Conservation (phyloP, 2,888 invertebrate genomes). For the Hybos culiciformis region DNA sequence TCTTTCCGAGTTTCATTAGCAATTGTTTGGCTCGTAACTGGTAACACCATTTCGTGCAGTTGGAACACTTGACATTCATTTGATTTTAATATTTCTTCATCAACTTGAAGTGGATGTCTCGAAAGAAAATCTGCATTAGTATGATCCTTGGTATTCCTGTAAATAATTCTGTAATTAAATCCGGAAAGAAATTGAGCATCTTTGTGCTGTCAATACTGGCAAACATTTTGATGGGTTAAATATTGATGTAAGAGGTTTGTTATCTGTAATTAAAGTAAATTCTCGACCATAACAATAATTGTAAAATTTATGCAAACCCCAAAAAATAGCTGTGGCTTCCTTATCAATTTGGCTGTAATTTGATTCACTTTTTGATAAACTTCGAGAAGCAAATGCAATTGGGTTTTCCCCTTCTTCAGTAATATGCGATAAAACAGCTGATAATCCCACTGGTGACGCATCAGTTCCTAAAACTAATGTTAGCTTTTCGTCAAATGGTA, state of each 20-base stretch:
- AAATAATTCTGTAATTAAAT: slow-evolving; percentile 13
- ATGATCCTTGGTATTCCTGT: slow-evolving; percentile 10
- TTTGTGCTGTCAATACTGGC: slow-evolving; percentile 11
- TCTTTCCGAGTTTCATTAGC: not conserved
- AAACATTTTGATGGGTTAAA: slow-evolving; percentile 13
- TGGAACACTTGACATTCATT: not conserved
- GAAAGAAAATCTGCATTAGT: slow-evolving; percentile 9
- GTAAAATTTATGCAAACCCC: slow-evolving; percentile 10
- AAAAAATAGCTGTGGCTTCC: slow-evolving; percentile 13
- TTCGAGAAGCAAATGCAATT: slow-evolving; percentile 14
- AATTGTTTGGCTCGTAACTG: not conserved
- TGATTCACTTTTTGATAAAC: slow-evolving; percentile 11
- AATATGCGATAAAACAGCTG: slow-evolving; percentile 13
- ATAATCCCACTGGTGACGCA: slow-evolving; percentile 14
- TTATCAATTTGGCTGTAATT: slow-evolving; percentile 15
- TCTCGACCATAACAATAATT: slow-evolving; percentile 11
- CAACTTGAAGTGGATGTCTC: no score
- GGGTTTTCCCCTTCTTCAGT: slow-evolving; percentile 8
- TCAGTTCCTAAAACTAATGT: slow-evolving; percentile 17
- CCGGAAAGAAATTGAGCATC: slow-evolving; percentile 13
- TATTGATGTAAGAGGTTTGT: slow-evolving; percentile 11
- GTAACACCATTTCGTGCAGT: not conserved
- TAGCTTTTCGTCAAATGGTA: slow-evolving; percentile 14
- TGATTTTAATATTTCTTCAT: no score
- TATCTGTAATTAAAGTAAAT: slow-evolving; percentile 12